Base-by-base conservation (phyloP, 2,113 vertebrate genomes). In the Actenoides hombroni region DNA sequence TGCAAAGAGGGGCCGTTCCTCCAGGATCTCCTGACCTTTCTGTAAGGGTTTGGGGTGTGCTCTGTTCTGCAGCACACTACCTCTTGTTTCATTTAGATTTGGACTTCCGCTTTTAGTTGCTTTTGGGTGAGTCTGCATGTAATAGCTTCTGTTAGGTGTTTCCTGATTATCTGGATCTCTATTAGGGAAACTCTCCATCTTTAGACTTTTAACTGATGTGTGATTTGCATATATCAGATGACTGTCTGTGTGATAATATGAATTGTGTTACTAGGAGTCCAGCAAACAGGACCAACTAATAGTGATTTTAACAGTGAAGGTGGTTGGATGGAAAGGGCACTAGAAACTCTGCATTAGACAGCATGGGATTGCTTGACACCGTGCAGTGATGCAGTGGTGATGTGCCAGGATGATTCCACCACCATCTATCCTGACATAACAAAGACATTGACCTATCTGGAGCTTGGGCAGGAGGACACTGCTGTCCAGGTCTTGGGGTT, bases 11-110 rank as follows among this genome's bases (percentile, higher is more conserved):
- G 16, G 1, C 12, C 7, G 54, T 9, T 86, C 10, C 31, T 73
- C 16, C 25, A 33, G n/a, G 53, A 82, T 20, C 13, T n/a, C 16
- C 16, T 1, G 4, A 11, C 11, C 8, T 83, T 87, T 78, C 71
- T 44, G 33, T 20, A 53, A 13, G 11, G 16, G 14, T 49, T 3
- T 21, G 39, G 12, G 9, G 3, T 1, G 1, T 48, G 13, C 9
- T 77, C 11, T 48, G 13, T 8, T 77, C 11, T 56, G 71, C 14
- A 83, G 40, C 44, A 15, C 42, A 63, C 12, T 51, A 16, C 25
- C 5, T 16, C 18, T 59, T 79, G 25, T 39, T 91, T 75, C 1
- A 0, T 37, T 57, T 64, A 40, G 7, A 9, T 64, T 31, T 69
- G 12, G 13, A 42, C 12, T 74, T 83, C 28, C 68, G 24, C 33